Base-by-base conservation (phyloP, 2,113 vertebrate genomes). In the Saguinus imperator region DNA sequence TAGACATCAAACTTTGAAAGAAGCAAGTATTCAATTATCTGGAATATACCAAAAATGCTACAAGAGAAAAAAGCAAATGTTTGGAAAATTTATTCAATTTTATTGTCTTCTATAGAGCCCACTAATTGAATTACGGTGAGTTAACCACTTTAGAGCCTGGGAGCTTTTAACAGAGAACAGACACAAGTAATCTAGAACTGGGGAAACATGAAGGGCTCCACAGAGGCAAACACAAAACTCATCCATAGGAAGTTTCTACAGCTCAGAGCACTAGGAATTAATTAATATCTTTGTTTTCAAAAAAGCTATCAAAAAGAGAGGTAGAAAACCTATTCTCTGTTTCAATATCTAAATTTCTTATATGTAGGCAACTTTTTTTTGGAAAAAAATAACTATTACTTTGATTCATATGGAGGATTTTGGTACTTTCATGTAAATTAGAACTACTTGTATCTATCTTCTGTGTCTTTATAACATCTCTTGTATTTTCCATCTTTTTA, bases 331-430 rank as follows among this genome's bases (percentile, higher is more conserved):
- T 79, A 52, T 58, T 95, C 20, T 92, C 57, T 61, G 57, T 75
- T 94, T 90, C 35, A 92, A 29, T 82, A 27, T 92, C 43, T 79
- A 72, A 81, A 72, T 96, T 88, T 86, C 37, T 95, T 89, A 48
- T 11, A 45, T 85, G 16, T 87, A 80, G n/a, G 43, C 55, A 6
- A 55, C 2, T 52, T 89, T 80, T 87, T 68, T 23, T n/a, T 68
- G 29, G 61, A 48, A 75, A 79, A 75, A 95, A 13, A 29, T 89
- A 57, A 64, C 48, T 57, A 48, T 75, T 87, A 27, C 57, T 88
- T 91, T 57, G 23, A 57, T 93, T 88, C 64, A 40, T 73, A 85
- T 52, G 37, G 35, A 80, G 68, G 48, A 79, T 75, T 73, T 84
- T 58, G 40, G 12, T 66, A 43, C 45, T 88, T 87, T 37, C 21